Base-by-base conservation (phyloP, 1,140 invertebrate genomes). In the Drosophila sp. region DNA sequence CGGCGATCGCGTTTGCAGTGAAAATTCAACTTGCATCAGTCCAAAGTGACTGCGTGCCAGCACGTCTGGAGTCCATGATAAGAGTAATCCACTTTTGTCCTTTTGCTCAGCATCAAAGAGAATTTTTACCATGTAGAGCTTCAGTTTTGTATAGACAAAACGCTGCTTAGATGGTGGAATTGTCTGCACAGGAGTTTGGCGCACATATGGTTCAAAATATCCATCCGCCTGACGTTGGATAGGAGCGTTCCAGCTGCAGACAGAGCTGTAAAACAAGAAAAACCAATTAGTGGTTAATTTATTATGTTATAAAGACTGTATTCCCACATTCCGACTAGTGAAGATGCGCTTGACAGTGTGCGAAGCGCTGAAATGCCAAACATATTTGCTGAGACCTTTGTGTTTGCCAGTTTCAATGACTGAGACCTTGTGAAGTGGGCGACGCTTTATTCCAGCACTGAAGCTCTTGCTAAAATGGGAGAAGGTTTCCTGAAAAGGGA, bases 391-490 rank as follows among this genome's bases (percentile, higher is more conserved):
- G 2, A 81, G 76, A 11, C 84, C 90, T 61, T 91, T 91, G 25
- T 90, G 62, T 62, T 76, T 82, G 6, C 91, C 91, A 0, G 56
- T 46, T 18, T 76, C 83, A 14, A 92, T 65, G 7, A 83, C 56
- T 5, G 50, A 29, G 2, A 81, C 61, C 7, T 57, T 59, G 38
- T 83, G 76, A 6, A 91, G 57, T 0, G 89, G 76, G 5, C 91
- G 78, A 5, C 81, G 70, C 43, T 91, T 92, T 0, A 89, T 69
- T 27, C 90, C 90, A 5, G 75, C 69, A 57, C 78, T 80, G 29
- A 92, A 92, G 21, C 62, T 63, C 56, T 89, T 90, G 56, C 76
- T 76, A 41, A 92, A 90, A 48, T 89, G 82, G 7, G 83, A 78
- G 41, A 92, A 92, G 6, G 80, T 91, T 32, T 91, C 89, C 90